Conservation (phyloP, 2,113 vertebrate genomes). For the Macrotis lagotis region DNA sequence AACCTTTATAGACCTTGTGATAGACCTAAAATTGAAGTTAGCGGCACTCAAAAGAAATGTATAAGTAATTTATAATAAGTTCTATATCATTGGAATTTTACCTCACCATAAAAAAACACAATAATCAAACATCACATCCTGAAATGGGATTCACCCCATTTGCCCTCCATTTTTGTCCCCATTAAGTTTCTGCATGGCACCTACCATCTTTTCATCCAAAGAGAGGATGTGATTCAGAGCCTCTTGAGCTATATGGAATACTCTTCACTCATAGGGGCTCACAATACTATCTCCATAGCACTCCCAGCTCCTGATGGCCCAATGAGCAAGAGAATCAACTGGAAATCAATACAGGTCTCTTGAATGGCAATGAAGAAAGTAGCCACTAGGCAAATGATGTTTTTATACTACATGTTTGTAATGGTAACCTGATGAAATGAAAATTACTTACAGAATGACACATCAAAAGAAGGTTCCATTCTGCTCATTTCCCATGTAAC, state of each 20-base stretch:
- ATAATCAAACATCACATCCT: constrained; percentile 30
- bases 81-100: constrained; percentile 50
- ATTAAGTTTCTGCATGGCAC: background rate
- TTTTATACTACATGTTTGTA: constrained; percentile 43
- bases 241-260: background rate
- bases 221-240: constrained; percentile 1
- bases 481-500: constrained; percentile 40
- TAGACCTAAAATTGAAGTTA: constrained; percentile 11
- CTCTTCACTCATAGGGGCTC: background rate
- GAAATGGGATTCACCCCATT: constrained; percentile 24
- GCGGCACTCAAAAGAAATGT: background rate
- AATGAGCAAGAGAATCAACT: constrained; percentile 23
- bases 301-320: constrained; percentile 1
- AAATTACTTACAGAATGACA: constrained; percentile 23
- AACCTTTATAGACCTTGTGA: constrained; percentile 23
- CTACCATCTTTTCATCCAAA: constrained; percentile 18
- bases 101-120: constrained; percentile 31
- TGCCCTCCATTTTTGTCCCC: background rate
- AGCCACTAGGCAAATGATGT: constrained; percentile 4
- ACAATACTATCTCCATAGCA: background rate
- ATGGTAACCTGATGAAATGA: constrained; percentile 26
- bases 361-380: background rate
- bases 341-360: constrained; percentile 8
- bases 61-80: constrained; percentile 24
- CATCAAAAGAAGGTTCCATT: constrained; percentile 30